Evolutionary conservation across 2,113 vertebrate genomes (phyloP), one percentile per base, ranked within the genome.

Genomic region (Pangasianodon gigas): DNA sequence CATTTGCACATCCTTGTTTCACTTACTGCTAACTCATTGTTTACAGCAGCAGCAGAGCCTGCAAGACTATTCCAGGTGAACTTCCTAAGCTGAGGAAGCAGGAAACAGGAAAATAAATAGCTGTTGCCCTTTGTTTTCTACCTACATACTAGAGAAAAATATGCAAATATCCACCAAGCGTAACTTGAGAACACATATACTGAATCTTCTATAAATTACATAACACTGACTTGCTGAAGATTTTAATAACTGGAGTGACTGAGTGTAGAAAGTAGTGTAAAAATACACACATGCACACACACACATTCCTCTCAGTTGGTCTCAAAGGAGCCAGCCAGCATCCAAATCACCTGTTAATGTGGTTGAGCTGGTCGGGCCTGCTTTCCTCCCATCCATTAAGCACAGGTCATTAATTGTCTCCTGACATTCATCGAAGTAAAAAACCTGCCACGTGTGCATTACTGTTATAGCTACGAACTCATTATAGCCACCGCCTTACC

Each of bases 31-130:
- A 37, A 37, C 37, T 37, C 37, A 37, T 37, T 46, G 8, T 77
- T 46, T 46, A 71, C 80, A 87, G 26, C 87, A 79, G 54, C 90
- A 67, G 29, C n/a, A 16, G 62, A 32, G 41, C 3, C 24, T 77
- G 48, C 29, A n/a, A 77, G 46, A 54, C 10, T 48, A 21, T 75
- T 48, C 56, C 93, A 95, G 93, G 92, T 93, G 93, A 88, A 92
- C 69, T 91, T 94, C 91, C 90, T 94, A 89, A 88, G 87, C 89
- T 90, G 46, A 84, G 48, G 71, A 87, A 92, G 80, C 92, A 93
- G 93, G 93, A 95, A 92, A 90, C 26, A 86, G 41, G 56, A 85
- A 89, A 16, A 74, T 86, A 93, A 94, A 93, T 82, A 92, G 89
- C 79, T 26, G 18, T 71, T 88, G 77, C 6, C 29, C 58, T 85